Percentiles rank a stretch among this genome's conserved stretches.
These are phyloP conservation scores for Aelia acuminata DNA, from an alignment of 2,888 invertebrate genomes.

Conservation along the genomic window DNA sequence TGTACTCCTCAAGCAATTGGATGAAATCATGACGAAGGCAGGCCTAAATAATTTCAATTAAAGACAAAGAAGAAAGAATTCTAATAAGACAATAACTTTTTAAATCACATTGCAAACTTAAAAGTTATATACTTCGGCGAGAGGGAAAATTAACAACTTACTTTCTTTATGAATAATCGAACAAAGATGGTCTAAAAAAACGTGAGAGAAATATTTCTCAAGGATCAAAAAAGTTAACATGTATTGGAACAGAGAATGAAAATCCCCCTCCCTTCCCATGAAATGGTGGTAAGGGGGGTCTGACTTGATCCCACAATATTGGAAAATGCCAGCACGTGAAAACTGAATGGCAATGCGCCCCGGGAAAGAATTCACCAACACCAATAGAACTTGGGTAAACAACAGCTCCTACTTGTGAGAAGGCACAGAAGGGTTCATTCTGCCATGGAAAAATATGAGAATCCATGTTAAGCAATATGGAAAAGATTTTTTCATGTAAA, in stretches of 20 bases:
- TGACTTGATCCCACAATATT: background rate
- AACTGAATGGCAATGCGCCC: background rate
- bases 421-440: background rate
- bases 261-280: background rate
- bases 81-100: background rate
- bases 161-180: background rate
- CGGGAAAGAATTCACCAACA: background rate
- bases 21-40: background rate
- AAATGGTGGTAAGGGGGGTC: background rate
- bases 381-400: background rate
- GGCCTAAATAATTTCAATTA: background rate
- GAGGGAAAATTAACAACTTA: background rate
- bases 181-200: too few species aligned
- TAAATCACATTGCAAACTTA: background rate
- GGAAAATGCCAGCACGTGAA: conserved; percentile 19
- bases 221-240: background rate
- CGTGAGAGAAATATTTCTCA: background rate
- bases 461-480: background rate
- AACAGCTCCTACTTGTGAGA: background rate
- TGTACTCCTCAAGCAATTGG: background rate
- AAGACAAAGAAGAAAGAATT: background rate
- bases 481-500: too few species aligned
- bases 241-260: background rate
- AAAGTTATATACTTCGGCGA: background rate
- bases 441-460: background rate